Evolutionary conservation across 1,140 invertebrate genomes (phyloP).

Genomic region (Brachionus koreanus): DNA sequence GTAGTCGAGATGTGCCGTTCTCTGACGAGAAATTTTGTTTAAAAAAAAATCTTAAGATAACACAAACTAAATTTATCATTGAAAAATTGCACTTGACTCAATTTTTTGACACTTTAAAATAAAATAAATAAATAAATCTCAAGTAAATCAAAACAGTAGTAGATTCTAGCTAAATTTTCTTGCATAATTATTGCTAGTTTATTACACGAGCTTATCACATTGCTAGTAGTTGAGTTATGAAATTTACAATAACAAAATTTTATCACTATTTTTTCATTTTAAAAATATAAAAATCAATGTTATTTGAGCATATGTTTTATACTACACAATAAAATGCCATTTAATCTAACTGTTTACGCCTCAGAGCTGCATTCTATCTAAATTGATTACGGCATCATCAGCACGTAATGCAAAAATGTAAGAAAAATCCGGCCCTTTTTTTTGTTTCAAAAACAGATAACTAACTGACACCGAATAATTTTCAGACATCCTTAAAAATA

Average conservation of each 20-base stretch:
- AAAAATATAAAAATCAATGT: background rate
- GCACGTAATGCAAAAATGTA: background rate
- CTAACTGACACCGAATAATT: background rate
- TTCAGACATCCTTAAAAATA: conserved; percentile 7
- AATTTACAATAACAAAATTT: background rate
- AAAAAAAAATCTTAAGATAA: background rate
- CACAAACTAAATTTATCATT: background rate
- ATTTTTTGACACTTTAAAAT: background rate
- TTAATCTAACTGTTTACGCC: background rate
- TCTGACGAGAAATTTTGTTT: too few species aligned
- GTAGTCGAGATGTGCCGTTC: too few species aligned
- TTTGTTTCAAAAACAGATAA: background rate
- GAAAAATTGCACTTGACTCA: background rate
- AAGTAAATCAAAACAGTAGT: background rate
- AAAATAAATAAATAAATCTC: background rate
- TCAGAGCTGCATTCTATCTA: background rate
- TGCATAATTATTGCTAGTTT: background rate
- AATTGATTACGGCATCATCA: background rate
- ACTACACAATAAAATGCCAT: background rate
- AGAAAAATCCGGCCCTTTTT: background rate
- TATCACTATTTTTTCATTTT: background rate
- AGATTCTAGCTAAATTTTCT: background rate
- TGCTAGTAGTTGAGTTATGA: background rate
- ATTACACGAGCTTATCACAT: background rate
- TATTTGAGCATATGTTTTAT: background rate